phyloP scores from a whole-genome alignment of 1,140 invertebrate species.

The Zaprionus africanus region DNA sequence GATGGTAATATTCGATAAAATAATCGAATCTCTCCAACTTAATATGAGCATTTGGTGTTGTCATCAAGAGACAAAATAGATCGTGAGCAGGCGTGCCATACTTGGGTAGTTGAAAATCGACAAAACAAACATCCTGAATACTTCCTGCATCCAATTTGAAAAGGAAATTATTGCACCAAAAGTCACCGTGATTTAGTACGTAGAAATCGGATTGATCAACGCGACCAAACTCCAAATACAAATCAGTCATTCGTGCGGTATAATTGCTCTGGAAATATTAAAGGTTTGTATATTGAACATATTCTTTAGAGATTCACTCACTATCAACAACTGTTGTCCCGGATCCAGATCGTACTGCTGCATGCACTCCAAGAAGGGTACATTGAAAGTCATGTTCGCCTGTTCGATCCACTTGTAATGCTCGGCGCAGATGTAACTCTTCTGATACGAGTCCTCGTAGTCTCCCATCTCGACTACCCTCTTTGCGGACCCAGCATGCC shows the following conservation, averaged over 20 bases:
- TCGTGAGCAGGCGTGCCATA: conserved; percentile 82
- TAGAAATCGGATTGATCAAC: conserved; percentile 85
- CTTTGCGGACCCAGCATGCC: conserved; percentile 85
- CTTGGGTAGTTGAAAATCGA: conserved; percentile 84
- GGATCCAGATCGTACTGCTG: conserved; percentile 60
- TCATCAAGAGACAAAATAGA: conserved; percentile 73
- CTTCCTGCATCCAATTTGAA: conserved; percentile 67
- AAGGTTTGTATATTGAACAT: not conserved
- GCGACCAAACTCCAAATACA: conserved; percentile 64
- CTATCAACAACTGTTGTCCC: conserved; percentile 56
- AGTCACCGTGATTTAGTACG: conserved; percentile 88
- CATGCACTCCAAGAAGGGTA: conserved; percentile 73
- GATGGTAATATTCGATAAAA: conserved; percentile 76
- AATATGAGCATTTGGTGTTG: conserved; percentile 58
- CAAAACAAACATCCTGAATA: conserved; percentile 73
- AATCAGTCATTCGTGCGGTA: conserved; percentile 54
- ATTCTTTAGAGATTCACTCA: conserved; percentile 21
- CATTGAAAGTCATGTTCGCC: conserved; percentile 55
- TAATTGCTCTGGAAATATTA: conserved; percentile 59
- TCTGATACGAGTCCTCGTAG: conserved; percentile 50
- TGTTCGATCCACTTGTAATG: conserved; percentile 57
- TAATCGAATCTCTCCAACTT: conserved; percentile 73
- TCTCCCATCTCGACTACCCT: conserved; percentile 51
- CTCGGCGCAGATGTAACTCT: conserved; percentile 63
- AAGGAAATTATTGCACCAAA: conserved; percentile 84